These are phyloP conservation scores for Glossosoma conforme DNA, from an alignment of 1,140 invertebrate genomes.

Conservation along the genomic window DNA sequence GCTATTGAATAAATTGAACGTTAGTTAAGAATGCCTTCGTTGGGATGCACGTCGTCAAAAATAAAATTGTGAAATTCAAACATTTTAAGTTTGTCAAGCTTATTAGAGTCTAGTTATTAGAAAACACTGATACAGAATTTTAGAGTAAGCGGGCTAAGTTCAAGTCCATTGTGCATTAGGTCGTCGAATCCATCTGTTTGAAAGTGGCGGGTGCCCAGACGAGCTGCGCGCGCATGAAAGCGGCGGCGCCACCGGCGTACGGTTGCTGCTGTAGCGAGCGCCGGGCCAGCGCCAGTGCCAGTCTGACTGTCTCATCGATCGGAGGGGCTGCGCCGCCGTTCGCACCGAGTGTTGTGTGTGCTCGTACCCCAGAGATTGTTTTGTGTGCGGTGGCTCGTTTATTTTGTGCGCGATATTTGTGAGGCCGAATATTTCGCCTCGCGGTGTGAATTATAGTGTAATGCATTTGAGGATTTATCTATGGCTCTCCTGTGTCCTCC, in stretches of 20 bases:
- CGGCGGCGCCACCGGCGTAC: constrained; percentile 3
- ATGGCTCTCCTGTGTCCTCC: constrained; percentile 52
- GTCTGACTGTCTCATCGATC: constrained; percentile 12
- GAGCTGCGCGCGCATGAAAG: not conserved
- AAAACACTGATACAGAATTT: too few relatives aligned
- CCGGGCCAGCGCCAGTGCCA: constrained; percentile 13
- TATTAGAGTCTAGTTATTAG: too few relatives aligned
- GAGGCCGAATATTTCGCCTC: constrained; percentile 24
- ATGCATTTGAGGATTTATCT: constrained; percentile 52
- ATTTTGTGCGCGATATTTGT: constrained; percentile 14
- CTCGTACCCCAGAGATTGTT: constrained; percentile 13
- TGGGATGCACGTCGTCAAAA: too few relatives aligned
- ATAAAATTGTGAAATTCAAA: too few relatives aligned
- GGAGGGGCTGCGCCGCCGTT: constrained; percentile 16
- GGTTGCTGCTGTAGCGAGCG: constrained; percentile 5
- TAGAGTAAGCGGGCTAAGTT: too few relatives aligned
- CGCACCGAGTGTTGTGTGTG: constrained; percentile 20
- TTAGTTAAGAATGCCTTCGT: too few relatives aligned
- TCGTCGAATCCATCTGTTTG: too few relatives aligned
- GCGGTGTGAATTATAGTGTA: constrained; percentile 37
- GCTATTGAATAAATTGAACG: too few relatives aligned
- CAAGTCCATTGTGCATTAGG: too few relatives aligned
- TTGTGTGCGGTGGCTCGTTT: constrained; percentile 17
- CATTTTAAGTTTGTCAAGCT: too few relatives aligned
- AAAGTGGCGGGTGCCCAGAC: too few relatives aligned